Conservation (phyloP, 2,113 vertebrate genomes). For the Pandion haliaetus region DNA sequence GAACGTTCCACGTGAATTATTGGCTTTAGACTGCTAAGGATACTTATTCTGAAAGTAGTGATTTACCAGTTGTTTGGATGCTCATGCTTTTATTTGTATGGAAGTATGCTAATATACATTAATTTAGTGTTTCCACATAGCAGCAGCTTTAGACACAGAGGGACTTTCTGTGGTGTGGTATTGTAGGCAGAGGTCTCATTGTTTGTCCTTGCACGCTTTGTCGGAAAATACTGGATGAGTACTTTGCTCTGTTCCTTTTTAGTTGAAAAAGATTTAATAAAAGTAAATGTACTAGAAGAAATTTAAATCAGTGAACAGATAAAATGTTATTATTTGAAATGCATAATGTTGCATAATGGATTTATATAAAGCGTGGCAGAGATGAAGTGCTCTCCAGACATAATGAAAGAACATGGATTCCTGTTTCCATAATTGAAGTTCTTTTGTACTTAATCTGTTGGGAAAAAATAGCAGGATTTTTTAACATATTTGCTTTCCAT, state of each 20-base stretch:
- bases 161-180: background rate
- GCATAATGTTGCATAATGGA: background rate
- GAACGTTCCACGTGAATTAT: background rate
- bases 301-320: background rate
- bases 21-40: background rate
- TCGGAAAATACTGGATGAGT: background rate
- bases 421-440: background rate
- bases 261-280: background rate
- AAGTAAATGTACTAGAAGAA: background rate
- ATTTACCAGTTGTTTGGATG: background rate
- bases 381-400: background rate
- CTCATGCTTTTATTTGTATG: background rate
- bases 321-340: background rate
- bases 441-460: background rate
- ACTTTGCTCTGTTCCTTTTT: background rate
- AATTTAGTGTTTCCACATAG: background rate
- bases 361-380: background rate
- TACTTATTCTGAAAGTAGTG: background rate
- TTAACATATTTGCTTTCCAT: conserved; percentile 11
- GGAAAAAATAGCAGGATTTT: conserved; percentile 2
- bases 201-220: background rate
- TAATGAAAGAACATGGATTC: background rate
- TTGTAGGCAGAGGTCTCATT: background rate
- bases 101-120: background rate
- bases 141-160: background rate